These are phyloP conservation scores for Callithrix jacchus DNA, from an alignment of 2,113 vertebrate genomes.

Conservation along the genomic window DNA sequence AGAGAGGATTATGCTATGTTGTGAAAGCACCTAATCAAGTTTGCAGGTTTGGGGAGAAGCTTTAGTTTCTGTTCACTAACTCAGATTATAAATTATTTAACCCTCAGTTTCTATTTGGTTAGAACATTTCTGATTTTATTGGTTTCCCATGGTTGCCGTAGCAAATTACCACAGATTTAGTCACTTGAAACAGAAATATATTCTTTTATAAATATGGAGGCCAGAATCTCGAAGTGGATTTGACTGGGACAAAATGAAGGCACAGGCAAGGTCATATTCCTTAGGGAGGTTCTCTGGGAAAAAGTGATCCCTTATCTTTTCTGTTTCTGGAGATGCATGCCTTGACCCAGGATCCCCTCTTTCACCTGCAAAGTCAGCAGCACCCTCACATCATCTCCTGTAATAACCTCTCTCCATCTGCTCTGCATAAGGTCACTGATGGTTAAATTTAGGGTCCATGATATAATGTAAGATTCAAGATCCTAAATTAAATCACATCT, in stretches of 20 bases:
- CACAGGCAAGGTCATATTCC: background rate
- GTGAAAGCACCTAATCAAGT: background rate
- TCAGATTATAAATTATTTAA: slow-evolving; percentile 7
- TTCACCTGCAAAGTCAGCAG: background rate
- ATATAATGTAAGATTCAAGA: background rate
- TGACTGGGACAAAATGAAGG: background rate
- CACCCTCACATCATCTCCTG: background rate
- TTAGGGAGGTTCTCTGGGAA: background rate
- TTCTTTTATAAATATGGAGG: background rate
- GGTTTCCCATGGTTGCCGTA: background rate
- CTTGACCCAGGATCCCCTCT: background rate
- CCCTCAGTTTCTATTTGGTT: background rate
- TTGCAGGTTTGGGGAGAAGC: background rate
- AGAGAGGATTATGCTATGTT: background rate
- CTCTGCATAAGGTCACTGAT: background rate
- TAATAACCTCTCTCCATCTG: background rate
- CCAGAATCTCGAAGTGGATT: background rate
- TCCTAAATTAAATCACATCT: background rate
- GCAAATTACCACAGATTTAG: background rate
- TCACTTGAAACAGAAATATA: background rate
- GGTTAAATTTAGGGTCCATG: background rate
- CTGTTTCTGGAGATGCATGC: background rate
- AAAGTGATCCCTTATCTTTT: background rate
- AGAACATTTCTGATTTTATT: background rate
- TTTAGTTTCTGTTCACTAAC: background rate